A percentile compares a stretch with the other conserved stretches of the same genome.
Evolutionary conservation across 2,113 vertebrate genomes (phyloP).

Genomic region (Empidonax traillii): DNA sequence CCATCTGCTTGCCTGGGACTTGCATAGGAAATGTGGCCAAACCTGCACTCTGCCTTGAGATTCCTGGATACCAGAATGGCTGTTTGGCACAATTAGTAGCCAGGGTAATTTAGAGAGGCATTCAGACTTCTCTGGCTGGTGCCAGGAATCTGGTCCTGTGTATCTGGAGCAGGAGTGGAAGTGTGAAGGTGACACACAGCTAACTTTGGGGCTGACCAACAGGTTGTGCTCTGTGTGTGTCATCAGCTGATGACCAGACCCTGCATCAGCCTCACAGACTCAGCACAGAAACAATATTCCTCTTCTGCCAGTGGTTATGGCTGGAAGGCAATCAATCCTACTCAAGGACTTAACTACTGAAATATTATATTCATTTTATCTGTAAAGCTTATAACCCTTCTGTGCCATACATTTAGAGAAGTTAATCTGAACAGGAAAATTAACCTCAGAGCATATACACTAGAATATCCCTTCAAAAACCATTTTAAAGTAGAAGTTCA

Average conservation of each 20-base stretch:
- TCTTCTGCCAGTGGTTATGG: not conserved
- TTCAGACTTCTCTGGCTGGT: not conserved
- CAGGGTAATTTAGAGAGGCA: not conserved
- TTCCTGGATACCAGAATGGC: not conserved
- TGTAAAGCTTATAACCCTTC: not conserved
- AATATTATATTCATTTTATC: not conserved
- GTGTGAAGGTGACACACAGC: not conserved
- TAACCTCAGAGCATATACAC: not conserved
- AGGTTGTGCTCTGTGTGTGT: not conserved
- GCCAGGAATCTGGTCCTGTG: not conserved
- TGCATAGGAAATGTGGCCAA: not conserved
- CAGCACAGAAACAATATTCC: not conserved
- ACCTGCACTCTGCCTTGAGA: not conserved
- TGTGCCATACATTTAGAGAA: not conserved
- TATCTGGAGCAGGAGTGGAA: not conserved
- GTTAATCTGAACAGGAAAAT: not conserved
- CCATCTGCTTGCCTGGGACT: conserved; percentile 25
- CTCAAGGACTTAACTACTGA: not conserved
- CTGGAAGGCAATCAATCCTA: not conserved
- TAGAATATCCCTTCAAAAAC: not conserved
- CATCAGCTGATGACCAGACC: not conserved
- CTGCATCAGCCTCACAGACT: not conserved
- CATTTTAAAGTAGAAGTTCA: not conserved
- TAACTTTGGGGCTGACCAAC: not conserved
- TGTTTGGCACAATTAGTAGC: not conserved